phyloP scores from a whole-genome alignment of 2,113 vertebrate genomes.

The Gasterosteus aculeatus region DNA sequence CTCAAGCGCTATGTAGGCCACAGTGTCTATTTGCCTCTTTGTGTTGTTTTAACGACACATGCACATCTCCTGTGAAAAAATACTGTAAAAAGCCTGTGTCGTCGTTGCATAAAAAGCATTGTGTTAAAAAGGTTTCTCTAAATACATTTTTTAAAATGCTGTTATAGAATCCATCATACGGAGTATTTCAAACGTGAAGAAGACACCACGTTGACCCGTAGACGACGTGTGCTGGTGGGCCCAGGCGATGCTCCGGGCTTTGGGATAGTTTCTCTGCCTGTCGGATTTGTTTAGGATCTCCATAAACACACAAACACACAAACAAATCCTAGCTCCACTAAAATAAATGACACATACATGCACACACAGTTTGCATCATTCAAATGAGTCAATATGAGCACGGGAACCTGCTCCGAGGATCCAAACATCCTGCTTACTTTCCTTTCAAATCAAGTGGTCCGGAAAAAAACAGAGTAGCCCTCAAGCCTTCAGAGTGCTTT shows the following conservation, averaged over 20 bases:
- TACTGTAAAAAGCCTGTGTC: background rate
- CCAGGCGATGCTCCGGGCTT: background rate
- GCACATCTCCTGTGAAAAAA: background rate
- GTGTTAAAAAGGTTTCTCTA: no score
- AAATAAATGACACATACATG: conserved; percentile 2
- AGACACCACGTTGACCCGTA: no score
- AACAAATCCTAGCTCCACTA: background rate
- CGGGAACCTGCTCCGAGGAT: background rate
- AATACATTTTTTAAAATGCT: no score
- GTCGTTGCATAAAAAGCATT: background rate
- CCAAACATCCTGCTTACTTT: conserved; percentile 21
- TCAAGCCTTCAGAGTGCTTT: background rate
- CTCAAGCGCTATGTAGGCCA: background rate
- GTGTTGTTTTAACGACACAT: background rate
- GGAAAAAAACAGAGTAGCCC: background rate
- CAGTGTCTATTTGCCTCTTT: background rate
- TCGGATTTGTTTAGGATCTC: conserved; percentile 18
- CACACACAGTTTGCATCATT: conserved; percentile 36
- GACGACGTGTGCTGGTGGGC: no score
- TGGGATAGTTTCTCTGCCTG: background rate
- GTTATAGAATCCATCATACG: background rate
- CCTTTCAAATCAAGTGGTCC: conserved; percentile 37
- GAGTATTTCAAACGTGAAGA: background rate
- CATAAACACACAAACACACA: background rate
- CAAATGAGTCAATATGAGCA: conserved; percentile 18